These are phyloP conservation scores for Manduca sexta DNA, from an alignment of 1,140 invertebrate species.

Conservation along the genomic window DNA sequence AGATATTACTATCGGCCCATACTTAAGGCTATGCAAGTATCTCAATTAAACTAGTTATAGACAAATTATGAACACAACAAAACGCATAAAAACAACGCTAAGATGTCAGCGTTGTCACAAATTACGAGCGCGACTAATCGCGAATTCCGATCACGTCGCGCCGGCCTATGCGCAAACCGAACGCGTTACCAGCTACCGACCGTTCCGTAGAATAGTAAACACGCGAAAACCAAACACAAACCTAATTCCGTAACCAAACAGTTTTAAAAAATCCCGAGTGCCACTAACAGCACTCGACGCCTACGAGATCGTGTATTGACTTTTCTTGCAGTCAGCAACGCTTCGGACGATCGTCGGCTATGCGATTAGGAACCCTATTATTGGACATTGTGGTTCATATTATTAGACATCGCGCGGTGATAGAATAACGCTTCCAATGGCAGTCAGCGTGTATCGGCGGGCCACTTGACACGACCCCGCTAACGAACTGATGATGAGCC, in stretches of 20 bases:
- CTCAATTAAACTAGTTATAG: too few relatives aligned
- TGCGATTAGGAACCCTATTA: background rate
- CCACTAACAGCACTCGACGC: conserved; percentile 6
- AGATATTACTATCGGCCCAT: too few relatives aligned
- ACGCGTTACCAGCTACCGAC: too few relatives aligned
- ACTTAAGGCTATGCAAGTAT: too few relatives aligned
- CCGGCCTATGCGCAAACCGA: too few relatives aligned
- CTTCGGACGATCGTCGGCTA: background rate
- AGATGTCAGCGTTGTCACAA: conserved; percentile 2
- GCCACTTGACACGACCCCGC: conserved; percentile 23
- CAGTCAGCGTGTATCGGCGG: background rate
- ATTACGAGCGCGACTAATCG: conserved; percentile 4
- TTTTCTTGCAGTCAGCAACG: background rate
- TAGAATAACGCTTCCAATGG: background rate
- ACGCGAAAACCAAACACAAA: conserved; percentile 1
- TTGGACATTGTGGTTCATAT: background rate
- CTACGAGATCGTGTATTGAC: conserved; percentile 4
- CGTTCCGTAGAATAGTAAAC: conserved; percentile 1
- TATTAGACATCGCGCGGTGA: background rate
- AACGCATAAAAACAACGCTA: background rate
- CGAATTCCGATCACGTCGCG: conserved; percentile 2
- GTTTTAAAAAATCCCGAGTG: conserved; percentile 2
- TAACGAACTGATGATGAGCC: conserved; percentile 24
- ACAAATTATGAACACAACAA: too few relatives aligned
- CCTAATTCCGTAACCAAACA: conserved; percentile 3